Base-by-base conservation (phyloP, 2,797 vertebrate genomes). In the Prunella strophiata region DNA sequence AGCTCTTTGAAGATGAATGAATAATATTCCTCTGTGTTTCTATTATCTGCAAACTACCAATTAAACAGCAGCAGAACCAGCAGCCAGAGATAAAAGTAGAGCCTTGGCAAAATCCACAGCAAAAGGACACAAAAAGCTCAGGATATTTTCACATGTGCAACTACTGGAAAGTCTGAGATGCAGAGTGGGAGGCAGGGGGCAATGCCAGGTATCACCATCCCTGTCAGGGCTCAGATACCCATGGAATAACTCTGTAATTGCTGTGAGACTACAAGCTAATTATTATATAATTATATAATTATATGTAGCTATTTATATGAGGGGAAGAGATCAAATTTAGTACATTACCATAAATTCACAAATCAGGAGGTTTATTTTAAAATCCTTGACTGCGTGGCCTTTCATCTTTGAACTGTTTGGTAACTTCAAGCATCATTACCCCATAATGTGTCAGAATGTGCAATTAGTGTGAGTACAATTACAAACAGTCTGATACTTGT, bases 351-450 rank as follows among this genome's bases (percentile, higher is more conserved):
- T 93, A 88, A 94, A 94, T 82, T 88, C 89, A 89, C 71, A 91
- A 94, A 79, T 70, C 94, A 74, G 85, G 89, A 90, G 79, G 73
- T 94, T 95, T 95, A 76, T 93, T 96, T 94, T 88, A 87, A 93
- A 93, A 86, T 93, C 83, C 86, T 91, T 94, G 92, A 91, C 94
- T 91, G 32, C 0, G 0, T 95, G 95, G 73, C 94, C 94, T 96
- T 92, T 96, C 89, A 77, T 94, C 93, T 96, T 93, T 97, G 95
- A 94, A 95, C 95, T 96, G 89, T 93, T 96, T 82, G 85, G 67
- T 91, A 93, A 87, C 94, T 90, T 95, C 85, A 94, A 96, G 96
- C 89, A 93, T 96, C 96, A 94, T 95, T 96, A 96, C 88, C 73
- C 83, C 38, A 54, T 47, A 96, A 90, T 51, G 83, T 86, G 91